These are phyloP conservation scores for Stomatorhinus ivindoensis DNA, from an alignment of 2,113 vertebrate genomes.

Conservation along the genomic window DNA sequence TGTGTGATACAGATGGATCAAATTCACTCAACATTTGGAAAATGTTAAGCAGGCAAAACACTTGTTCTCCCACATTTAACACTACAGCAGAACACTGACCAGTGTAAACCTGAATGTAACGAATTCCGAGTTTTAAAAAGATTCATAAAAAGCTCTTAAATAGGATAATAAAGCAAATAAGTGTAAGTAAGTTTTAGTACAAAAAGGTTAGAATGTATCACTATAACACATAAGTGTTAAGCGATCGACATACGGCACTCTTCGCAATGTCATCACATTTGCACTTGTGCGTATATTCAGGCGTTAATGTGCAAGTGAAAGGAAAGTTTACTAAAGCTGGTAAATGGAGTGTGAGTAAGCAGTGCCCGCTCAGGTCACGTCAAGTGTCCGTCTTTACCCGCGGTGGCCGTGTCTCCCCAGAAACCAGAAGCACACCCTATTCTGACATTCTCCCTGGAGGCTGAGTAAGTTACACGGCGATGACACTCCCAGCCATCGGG, in stretches of 20 bases:
- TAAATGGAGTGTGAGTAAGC: background rate
- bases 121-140: background rate
- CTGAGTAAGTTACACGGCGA: background rate
- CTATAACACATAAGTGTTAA: background rate
- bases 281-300: background rate
- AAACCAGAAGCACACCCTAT: constrained; percentile 70
- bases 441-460: constrained; percentile 37
- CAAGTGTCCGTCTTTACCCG: constrained; percentile 50
- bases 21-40: background rate
- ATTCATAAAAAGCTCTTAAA: background rate
- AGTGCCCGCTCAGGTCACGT: background rate
- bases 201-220: background rate
- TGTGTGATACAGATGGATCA: background rate
- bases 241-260: background rate
- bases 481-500: background rate
- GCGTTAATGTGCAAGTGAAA: background rate
- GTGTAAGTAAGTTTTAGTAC: too few species aligned
- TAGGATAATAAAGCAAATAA: background rate
- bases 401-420: constrained; percentile 67
- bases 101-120: background rate
- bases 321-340: background rate
- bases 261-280: background rate
- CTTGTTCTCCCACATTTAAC: background rate
- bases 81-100: background rate
- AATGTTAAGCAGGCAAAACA: background rate